A percentile compares a stretch with the other conserved stretches of the same genome.
These are phyloP conservation scores for Lepisosteus osseus DNA, from an alignment of 2,113 vertebrate genomes.

Conservation along the genomic window DNA sequence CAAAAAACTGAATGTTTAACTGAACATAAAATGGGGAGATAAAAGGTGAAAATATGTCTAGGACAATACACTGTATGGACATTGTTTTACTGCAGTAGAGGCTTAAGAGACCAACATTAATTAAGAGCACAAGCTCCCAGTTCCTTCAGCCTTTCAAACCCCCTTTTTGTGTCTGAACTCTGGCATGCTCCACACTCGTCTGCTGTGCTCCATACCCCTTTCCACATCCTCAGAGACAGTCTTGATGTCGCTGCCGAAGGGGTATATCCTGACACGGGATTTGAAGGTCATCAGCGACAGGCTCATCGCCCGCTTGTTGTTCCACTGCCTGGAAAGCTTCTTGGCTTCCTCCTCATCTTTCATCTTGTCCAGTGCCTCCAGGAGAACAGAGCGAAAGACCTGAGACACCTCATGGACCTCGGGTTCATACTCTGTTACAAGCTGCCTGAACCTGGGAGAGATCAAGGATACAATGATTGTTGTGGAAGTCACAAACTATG, in stretches of 20 bases:
- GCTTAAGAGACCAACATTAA: too few relatives aligned
- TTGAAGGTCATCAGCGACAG: slow-evolving; percentile 77
- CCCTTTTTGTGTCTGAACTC: slow-evolving; percentile 78
- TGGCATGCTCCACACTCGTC: slow-evolving; percentile 87
- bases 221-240: slow-evolving; percentile 94
- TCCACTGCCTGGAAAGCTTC: slow-evolving; percentile 84
- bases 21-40: too few relatives aligned
- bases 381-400: slow-evolving; percentile 83
- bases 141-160: slow-evolving; percentile 41
- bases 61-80: too few relatives aligned
- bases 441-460: slow-evolving; percentile 82
- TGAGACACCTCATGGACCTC: slow-evolving; percentile 79
- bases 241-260: slow-evolving; percentile 81
- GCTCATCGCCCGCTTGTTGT: slow-evolving; percentile 76
- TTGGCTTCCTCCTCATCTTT: slow-evolving; percentile 84
- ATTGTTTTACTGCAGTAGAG: too few relatives aligned
- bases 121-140: too few relatives aligned
- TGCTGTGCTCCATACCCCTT: slow-evolving; percentile 51
- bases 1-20: too few relatives aligned
- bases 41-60: too few relatives aligned
- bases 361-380: slow-evolving; percentile 76
- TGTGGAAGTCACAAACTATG: too few relatives aligned
- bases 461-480: background rate
- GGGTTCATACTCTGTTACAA: slow-evolving; percentile 78
- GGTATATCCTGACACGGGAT: slow-evolving; percentile 83